Evolutionary conservation across 2,113 vertebrate genomes (phyloP).

Genomic region (Benitochromis conjunctus): DNA sequence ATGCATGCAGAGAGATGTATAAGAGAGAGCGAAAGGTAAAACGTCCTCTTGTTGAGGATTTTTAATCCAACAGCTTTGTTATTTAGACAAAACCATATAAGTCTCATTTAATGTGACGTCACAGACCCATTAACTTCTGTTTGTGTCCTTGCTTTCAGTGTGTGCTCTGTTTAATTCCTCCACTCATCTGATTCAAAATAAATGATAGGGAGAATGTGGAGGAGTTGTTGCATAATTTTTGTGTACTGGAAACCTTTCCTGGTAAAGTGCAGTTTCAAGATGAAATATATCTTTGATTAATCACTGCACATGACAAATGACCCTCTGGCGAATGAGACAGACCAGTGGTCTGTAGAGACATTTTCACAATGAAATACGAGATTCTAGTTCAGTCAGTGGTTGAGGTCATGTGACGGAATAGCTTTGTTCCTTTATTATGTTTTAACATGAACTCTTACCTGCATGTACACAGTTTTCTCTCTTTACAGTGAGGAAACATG

Average conservation of each 20-base stretch:
- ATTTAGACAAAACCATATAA: neutral
- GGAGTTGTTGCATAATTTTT: neutral
- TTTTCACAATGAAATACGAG: neutral
- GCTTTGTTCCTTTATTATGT: neutral
- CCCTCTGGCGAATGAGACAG: neutral
- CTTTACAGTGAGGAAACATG: neutral
- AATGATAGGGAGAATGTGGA: neutral
- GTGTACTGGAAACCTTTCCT: neutral
- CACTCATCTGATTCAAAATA: neutral
- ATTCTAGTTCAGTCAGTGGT: neutral
- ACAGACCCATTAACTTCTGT: neutral
- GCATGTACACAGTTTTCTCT: neutral
- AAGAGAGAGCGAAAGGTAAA: neutral
- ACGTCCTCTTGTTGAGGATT: neutral
- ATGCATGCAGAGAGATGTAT: neutral
- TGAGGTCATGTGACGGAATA: neutral
- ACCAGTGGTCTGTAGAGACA: neutral
- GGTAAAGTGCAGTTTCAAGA: neutral
- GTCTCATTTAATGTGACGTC: neutral
- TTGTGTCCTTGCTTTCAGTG: neutral
- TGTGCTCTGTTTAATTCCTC: neutral
- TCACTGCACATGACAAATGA: neutral
- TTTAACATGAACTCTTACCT: neutral
- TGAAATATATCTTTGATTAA: neutral
- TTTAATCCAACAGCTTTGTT: neutral